Evolutionary conservation across 2,888 invertebrate genomes (phyloP).

Genomic region (Rhorus exstirpatorius): DNA sequence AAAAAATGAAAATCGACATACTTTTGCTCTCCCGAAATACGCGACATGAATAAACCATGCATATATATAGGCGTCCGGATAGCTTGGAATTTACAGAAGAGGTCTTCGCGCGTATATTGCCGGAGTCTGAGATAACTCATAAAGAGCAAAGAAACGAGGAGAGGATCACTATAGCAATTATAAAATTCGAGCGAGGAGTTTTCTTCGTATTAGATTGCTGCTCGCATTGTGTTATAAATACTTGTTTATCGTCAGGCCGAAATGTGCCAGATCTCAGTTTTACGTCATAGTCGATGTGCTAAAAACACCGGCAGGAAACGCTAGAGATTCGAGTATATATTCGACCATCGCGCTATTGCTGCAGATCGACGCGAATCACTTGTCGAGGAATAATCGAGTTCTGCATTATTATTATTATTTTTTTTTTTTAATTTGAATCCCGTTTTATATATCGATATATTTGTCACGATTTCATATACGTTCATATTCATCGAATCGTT

Average conservation of each 20-base stretch:
- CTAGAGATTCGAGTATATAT: slow-evolving; percentile 47
- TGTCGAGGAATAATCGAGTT: background rate
- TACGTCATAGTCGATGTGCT: slow-evolving; percentile 74
- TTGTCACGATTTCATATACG: too few relatives aligned
- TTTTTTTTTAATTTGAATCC: background rate
- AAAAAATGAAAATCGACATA: background rate
- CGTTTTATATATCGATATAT: background rate
- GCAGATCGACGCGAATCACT: background rate
- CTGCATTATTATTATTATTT: too few relatives aligned
- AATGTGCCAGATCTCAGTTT: slow-evolving; percentile 76
- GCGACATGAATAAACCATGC: slow-evolving; percentile 12
- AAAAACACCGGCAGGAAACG: slow-evolving; percentile 48
- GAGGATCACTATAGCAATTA: slow-evolving; percentile 52
- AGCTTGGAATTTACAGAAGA: too few relatives aligned
- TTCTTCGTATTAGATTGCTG: slow-evolving; percentile 43
- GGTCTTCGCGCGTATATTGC: too few relatives aligned
- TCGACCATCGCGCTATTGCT: slow-evolving; percentile 25
- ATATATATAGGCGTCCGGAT: too few relatives aligned
- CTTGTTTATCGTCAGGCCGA: slow-evolving; percentile 76
- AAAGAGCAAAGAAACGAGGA: slow-evolving; percentile 39
- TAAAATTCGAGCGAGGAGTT: slow-evolving; percentile 47
- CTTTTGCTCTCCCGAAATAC: slow-evolving; percentile 12
- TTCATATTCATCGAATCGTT: too few relatives aligned
- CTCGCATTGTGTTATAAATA: slow-evolving; percentile 78
- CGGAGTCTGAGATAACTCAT: slow-evolving; percentile 60